phyloP scores from a whole-genome alignment of 2,113 vertebrate genomes.

The Stegostoma tigrinum region DNA sequence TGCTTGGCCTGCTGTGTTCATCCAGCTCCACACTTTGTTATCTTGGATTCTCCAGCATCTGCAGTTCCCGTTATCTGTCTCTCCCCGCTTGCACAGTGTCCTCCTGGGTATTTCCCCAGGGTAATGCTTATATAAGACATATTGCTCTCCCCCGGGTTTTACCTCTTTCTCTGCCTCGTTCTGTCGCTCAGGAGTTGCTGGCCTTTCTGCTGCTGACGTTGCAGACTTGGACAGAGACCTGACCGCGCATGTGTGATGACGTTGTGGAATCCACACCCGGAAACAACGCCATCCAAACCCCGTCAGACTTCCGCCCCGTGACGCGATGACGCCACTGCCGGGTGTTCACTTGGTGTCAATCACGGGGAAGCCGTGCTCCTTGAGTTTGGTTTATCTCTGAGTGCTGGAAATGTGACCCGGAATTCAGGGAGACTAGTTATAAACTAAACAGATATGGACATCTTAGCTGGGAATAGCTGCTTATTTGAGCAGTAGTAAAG shows the following conservation, averaged over 20 bases:
- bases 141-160: not conserved
- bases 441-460: not conserved
- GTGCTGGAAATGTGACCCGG: too few species aligned
- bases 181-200: too few species aligned
- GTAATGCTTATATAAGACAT: too few species aligned
- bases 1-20: too few species aligned
- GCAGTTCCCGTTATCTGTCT: not conserved
- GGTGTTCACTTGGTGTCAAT: not conserved
- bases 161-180: not conserved
- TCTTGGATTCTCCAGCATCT: too few species aligned
- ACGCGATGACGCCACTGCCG: not conserved
- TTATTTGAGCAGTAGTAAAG: too few species aligned
- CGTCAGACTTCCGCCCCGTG: not conserved
- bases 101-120: too few species aligned
- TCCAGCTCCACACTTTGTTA: too few species aligned
- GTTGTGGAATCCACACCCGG: not conserved
- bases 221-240: not conserved
- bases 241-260: not conserved
- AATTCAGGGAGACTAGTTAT: not conserved
- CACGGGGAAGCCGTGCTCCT: not conserved
- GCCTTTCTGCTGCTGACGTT: slow-evolving; percentile 5
- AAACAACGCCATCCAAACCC: not conserved
- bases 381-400: too few species aligned
- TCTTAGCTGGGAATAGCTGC: too few species aligned
- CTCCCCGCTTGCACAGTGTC: not conserved